phyloP scores from a whole-genome alignment of 2,797 vertebrate species.

The Melanotaenia trifasciata region DNA sequence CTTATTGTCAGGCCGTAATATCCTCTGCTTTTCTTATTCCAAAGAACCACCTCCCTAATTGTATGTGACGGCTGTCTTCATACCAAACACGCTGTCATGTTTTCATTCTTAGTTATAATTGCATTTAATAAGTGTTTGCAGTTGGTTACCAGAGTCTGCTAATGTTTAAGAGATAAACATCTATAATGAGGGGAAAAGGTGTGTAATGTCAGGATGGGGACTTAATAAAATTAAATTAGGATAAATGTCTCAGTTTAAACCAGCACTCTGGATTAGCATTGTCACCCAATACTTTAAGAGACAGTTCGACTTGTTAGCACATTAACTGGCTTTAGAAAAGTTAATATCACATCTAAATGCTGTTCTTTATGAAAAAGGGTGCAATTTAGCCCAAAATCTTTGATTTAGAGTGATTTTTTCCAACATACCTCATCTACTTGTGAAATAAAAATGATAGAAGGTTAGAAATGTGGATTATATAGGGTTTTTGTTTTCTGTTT shows the following conservation, averaged over 20 bases:
- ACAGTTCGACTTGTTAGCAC: neutral
- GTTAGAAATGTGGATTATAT: neutral
- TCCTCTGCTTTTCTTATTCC: slow-evolving; percentile 29
- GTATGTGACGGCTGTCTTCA: slow-evolving; percentile 36
- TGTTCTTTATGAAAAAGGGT: neutral
- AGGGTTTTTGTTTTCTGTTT: neutral
- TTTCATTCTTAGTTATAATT: slow-evolving; percentile 25
- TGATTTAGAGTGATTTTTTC: too few relatives aligned
- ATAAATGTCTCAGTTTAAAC: neutral
- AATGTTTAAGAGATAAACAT: neutral
- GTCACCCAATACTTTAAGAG: neutral
- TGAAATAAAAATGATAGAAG: neutral
- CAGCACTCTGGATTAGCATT: neutral
- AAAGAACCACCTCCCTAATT: slow-evolving; percentile 56
- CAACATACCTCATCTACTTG: neutral
- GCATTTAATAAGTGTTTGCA: slow-evolving; percentile 18
- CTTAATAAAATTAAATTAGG: neutral
- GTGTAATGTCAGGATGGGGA: neutral
- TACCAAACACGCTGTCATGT: slow-evolving; percentile 38
- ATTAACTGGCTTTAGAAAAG: neutral
- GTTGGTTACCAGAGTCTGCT: slow-evolving; percentile 11
- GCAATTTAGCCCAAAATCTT: too few relatives aligned
- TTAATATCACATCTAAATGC: neutral
- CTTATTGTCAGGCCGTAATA: slow-evolving; percentile 54
- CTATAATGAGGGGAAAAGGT: neutral